Percentiles rank a stretch among this genome's conserved stretches.
Evolutionary conservation across 1,140 invertebrate genomes (phyloP).

Genomic region (Planococcus citri): DNA sequence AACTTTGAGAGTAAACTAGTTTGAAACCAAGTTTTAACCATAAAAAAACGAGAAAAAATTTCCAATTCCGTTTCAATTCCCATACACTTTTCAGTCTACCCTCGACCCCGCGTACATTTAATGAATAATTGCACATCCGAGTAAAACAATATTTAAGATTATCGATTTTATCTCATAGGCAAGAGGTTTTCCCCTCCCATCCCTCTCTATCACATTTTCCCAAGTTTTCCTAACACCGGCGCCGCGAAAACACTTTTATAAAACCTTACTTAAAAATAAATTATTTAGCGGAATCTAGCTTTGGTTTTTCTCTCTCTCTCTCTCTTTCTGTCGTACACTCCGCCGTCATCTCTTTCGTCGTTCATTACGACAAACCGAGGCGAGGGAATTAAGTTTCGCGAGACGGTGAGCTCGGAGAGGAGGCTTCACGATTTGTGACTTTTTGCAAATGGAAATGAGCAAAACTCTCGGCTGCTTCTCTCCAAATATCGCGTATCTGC

Average conservation of each 20-base stretch:
- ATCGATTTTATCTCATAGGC: background rate
- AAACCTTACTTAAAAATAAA: background rate
- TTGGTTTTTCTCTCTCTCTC: background rate
- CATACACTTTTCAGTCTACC: too few relatives aligned
- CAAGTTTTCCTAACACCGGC: background rate
- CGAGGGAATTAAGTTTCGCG: background rate
- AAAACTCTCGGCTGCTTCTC: background rate
- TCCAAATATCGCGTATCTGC: too few relatives aligned
- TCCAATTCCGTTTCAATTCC: too few relatives aligned
- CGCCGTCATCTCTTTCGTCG: too few relatives aligned
- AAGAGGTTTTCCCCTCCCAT: too few relatives aligned
- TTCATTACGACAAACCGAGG: too few relatives aligned
- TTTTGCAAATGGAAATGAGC: background rate
- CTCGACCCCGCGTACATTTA: too few relatives aligned
- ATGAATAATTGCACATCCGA: background rate
- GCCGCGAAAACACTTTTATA: background rate
- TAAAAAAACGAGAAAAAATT: background rate
- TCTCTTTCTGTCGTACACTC: too few relatives aligned
- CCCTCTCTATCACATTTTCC: too few relatives aligned
- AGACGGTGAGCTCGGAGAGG: too few relatives aligned
- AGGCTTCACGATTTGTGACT: background rate
- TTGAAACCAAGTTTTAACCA: too few relatives aligned
- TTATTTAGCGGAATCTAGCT: background rate
- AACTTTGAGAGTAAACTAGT: background rate
- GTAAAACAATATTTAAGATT: constrained; percentile 1